These are phyloP conservation scores for Taurulus bubalis DNA, from an alignment of 2,113 vertebrate species.

Conservation along the genomic window DNA sequence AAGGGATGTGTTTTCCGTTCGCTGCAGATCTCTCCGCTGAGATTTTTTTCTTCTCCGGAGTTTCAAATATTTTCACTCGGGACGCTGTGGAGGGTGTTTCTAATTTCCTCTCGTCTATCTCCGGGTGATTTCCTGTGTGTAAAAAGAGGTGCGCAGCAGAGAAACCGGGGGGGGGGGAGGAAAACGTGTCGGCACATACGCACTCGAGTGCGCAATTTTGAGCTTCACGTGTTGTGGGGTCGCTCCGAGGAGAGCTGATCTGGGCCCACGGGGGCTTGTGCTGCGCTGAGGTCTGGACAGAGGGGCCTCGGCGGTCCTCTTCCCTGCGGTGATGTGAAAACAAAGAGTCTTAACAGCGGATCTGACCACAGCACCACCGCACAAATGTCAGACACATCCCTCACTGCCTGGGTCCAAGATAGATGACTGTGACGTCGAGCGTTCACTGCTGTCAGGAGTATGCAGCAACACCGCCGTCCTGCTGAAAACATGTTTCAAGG, in stretches of 20 bases:
- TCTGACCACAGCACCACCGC: slow-evolving; percentile 48
- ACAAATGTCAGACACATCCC: slow-evolving; percentile 55
- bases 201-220: slow-evolving; percentile 6
- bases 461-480: slow-evolving; percentile 25
- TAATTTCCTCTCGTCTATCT: slow-evolving; percentile 81
- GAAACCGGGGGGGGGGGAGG: slow-evolving; percentile 28
- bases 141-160: slow-evolving; percentile 6
- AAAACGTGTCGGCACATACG: slow-evolving; percentile 31
- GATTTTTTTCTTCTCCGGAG: slow-evolving; percentile 71
- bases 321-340: slow-evolving; percentile 67
- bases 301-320: slow-evolving; percentile 54
- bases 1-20: slow-evolving; percentile 79
- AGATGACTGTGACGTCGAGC: slow-evolving; percentile 10
- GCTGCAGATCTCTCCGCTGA: slow-evolving; percentile 70
- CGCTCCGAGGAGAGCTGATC: slow-evolving; percentile 52
- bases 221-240: slow-evolving; percentile 50
- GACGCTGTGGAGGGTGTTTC: slow-evolving; percentile 80
- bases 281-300: slow-evolving; percentile 42
- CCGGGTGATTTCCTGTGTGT: slow-evolving; percentile 78
- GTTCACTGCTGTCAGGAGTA: slow-evolving; percentile 29
- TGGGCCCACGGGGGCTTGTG: slow-evolving; percentile 51
- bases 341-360: slow-evolving; percentile 53
- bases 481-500: slow-evolving; percentile 23
- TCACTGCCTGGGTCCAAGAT: slow-evolving; percentile 35
- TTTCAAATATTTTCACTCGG: slow-evolving; percentile 81